Percentiles rank a stretch among this genome's conserved stretches.
Conservation (phyloP, 2,888 invertebrate species). For the Allophyes oxyacanthae region DNA sequence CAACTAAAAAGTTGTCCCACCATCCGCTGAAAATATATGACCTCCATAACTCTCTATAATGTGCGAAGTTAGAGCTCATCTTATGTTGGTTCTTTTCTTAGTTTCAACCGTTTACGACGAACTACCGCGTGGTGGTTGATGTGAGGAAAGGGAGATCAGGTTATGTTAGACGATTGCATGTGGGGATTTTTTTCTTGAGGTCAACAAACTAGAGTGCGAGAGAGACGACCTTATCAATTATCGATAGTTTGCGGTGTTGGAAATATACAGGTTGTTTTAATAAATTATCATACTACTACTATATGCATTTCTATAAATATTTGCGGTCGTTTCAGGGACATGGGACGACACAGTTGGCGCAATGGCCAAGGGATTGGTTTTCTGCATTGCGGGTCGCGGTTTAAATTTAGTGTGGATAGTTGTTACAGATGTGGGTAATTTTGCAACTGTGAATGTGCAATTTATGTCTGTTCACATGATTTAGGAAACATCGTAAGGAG, state of each 20-base stretch:
- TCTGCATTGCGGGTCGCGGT: too few relatives aligned
- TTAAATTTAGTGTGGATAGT: too few relatives aligned
- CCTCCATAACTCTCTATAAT: constrained; percentile 31
- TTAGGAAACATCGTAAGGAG: too few relatives aligned
- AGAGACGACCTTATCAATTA: constrained; percentile 83
- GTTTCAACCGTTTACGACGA: constrained; percentile 31
- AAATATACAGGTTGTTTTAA: constrained; percentile 63
- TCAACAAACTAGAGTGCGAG: constrained; percentile 81
- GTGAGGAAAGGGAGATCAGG: constrained; percentile 34
- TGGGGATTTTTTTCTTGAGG: constrained; percentile 71
- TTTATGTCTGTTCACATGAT: too few relatives aligned
- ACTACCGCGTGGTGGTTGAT: constrained; percentile 6
- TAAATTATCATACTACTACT: too few relatives aligned
- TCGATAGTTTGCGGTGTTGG: constrained; percentile 68
- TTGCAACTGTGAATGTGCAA: too few relatives aligned
- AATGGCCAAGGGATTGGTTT: too few relatives aligned
- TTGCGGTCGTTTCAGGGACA: too few relatives aligned
- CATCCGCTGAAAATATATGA: constrained; percentile 55
- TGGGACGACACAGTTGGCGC: too few relatives aligned
- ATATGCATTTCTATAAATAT: too few relatives aligned
- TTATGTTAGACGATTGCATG: constrained; percentile 44
- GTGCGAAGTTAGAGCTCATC: constrained; percentile 34
- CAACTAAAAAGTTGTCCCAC: constrained; percentile 55
- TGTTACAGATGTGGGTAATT: too few relatives aligned
- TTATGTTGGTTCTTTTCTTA: constrained; percentile 30